A percentile compares a stretch with the other conserved stretches of the same genome.
These are phyloP conservation scores for Percopsis transmontana DNA, from an alignment of 2,113 vertebrate species.

Conservation along the genomic window DNA sequence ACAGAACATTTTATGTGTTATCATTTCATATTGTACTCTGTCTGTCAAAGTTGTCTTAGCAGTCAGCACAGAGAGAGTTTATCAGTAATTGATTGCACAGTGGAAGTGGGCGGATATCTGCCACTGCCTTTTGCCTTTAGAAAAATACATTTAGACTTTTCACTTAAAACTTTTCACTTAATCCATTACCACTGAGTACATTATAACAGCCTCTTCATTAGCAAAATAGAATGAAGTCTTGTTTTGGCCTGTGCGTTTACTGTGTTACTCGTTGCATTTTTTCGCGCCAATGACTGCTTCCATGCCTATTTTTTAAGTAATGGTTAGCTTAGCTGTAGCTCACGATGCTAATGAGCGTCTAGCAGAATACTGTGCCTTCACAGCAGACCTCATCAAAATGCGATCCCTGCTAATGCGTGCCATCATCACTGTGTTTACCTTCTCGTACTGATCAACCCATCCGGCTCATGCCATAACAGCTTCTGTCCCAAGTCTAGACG, in stretches of 20 bases:
- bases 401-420: slow-evolving; percentile 16
- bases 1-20: no score
- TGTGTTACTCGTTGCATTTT: slow-evolving; percentile 11
- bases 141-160: slow-evolving; percentile 14
- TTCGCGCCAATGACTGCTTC: slow-evolving; percentile 16
- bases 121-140: slow-evolving; percentile 7
- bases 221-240: slow-evolving; percentile 19
- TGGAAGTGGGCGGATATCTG: not conserved
- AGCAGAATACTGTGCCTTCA: slow-evolving; percentile 10
- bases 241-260: not conserved
- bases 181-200: slow-evolving; percentile 19
- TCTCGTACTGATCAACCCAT: slow-evolving; percentile 36
- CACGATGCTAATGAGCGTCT: slow-evolving; percentile 18
- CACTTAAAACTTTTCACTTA: slow-evolving; percentile 6
- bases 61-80: no score
- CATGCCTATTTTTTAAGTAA: slow-evolving; percentile 29
- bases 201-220: slow-evolving; percentile 32
- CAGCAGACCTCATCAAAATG: slow-evolving; percentile 12
- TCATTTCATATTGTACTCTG: no score
- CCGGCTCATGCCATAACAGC: slow-evolving; percentile 3
- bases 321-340: slow-evolving; percentile 24
- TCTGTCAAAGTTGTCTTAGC: no score
- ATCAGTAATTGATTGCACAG: no score
- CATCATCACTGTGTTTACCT: slow-evolving; percentile 19
- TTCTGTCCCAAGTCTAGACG: not conserved